Evolutionary conservation across 2,113 vertebrate genomes (phyloP), one percentile per base, ranked within the genome.

Genomic region (Xiphophorus hellerii): DNA sequence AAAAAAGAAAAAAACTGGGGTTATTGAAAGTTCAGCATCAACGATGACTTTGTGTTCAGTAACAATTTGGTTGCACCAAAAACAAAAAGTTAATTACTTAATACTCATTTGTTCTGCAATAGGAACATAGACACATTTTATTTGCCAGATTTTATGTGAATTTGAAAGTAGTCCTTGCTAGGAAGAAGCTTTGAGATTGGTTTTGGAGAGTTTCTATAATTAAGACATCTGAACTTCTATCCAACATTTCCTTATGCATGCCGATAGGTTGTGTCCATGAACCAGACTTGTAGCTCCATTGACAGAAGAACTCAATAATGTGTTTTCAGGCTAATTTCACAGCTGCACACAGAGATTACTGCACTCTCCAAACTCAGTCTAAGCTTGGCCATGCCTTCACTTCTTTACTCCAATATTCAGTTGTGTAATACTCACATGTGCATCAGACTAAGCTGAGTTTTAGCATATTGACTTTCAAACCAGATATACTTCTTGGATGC

Each of bases 11-110:
- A 81, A 81, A 82, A 68, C n/a, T 5, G 85, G 81, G 87, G 86
- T 93, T 88, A 90, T 5, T 25, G 73, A 4, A 79, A 73, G 87
- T 92, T 92, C 90, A 90, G 3, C 42, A 0, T 81, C 82, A 66
- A 33, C 78, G 76, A 86, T 78, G 66, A 80, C 73, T 77, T 17
- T 54, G 39, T 31, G 74, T 62, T 88, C 66, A 2, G 67, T 73
- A 31, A 15, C 51, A 70, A 73, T 81, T 85, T 90, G 67, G 84
- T 84, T 89, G 77, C 71, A 63, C 61, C 33, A n/a, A 73, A 77
- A 73, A 73, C 4, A 28, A 68, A 30, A 83, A 75, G 30, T 74
- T 22, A 37, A 67, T 75, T 1, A 39, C 1, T 60, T 61, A 62
- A 69, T 20, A 30, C 62, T 44, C 33, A 3, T 73, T 37, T 74